phyloP scores from a whole-genome alignment of 2,797 vertebrate genomes.

The Sebastolobus altivelis region DNA sequence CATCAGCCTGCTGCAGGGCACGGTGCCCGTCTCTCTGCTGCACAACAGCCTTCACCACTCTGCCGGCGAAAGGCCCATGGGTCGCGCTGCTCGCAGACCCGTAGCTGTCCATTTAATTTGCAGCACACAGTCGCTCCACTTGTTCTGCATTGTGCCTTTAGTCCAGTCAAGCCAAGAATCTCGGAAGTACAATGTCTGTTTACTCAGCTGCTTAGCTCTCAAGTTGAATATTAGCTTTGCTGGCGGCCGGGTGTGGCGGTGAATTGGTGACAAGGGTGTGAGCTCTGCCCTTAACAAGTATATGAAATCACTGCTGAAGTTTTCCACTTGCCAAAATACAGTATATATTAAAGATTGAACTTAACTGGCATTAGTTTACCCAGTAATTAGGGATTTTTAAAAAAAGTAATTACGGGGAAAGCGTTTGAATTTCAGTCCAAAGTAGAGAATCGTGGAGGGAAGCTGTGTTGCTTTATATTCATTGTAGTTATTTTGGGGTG shows the following conservation, averaged over 20 bases:
- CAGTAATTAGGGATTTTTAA: too few species aligned
- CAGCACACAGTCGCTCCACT: conserved; percentile 49
- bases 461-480: conserved; percentile 12
- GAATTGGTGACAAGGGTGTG: conserved; percentile 45
- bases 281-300: conserved; percentile 29
- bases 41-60: conserved; percentile 46
- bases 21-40: conserved; percentile 56
- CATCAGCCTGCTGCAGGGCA: conserved; percentile 61
- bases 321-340: conserved; percentile 15
- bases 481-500: conserved; percentile 20
- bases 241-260: conserved; percentile 44
- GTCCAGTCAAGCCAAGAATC: conserved; percentile 57
- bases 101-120: conserved; percentile 68
- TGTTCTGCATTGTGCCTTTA: conserved; percentile 60
- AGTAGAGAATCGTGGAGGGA: background rate
- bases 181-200: conserved; percentile 61
- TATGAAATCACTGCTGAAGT: conserved; percentile 29
- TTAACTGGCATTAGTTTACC: conserved; percentile 1
- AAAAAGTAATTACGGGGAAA: background rate
- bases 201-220: conserved; percentile 64
- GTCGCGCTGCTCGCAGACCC: conserved; percentile 41
- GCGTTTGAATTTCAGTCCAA: conserved; percentile 22
- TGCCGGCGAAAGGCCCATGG: conserved; percentile 46
- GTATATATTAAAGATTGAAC: background rate
- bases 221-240: conserved; percentile 57